Percentiles rank a stretch among this genome's conserved stretches.
Evolutionary conservation across 2,888 invertebrate genomes (phyloP).

Genomic region (Lochmaea crataegi): DNA sequence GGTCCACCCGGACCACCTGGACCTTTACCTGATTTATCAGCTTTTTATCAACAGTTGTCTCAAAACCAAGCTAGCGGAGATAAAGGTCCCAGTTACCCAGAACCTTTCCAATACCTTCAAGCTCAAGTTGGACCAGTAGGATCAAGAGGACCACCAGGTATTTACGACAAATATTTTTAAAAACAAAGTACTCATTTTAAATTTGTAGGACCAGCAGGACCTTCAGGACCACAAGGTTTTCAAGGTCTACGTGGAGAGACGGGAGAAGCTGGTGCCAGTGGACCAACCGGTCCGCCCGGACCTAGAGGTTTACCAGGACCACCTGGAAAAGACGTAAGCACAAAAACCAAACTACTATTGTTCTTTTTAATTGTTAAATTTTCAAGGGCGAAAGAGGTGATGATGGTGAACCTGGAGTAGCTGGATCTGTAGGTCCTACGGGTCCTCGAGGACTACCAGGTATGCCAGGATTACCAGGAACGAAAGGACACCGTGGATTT

Average conservation of each 20-base stretch:
- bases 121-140: slow-evolving; percentile 85
- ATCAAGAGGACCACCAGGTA: slow-evolving; percentile 76
- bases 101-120: slow-evolving; percentile 81
- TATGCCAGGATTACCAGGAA: slow-evolving; percentile 82
- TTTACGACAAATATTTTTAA: neutral
- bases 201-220: slow-evolving; percentile 69
- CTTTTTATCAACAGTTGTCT: slow-evolving; percentile 81
- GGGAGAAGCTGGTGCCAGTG: slow-evolving; percentile 79
- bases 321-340: slow-evolving; percentile 80
- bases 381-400: slow-evolving; percentile 79
- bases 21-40: slow-evolving; percentile 77
- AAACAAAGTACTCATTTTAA: neutral
- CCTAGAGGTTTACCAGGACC: slow-evolving; percentile 76
- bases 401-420: slow-evolving; percentile 83
- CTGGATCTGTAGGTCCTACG: slow-evolving; percentile 77
- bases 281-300: slow-evolving; percentile 70
- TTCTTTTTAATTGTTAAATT: neutral
- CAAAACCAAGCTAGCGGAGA: slow-evolving; percentile 77
- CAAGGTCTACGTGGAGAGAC: slow-evolving; percentile 85
- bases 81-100: slow-evolving; percentile 73
- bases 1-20: slow-evolving; percentile 75
- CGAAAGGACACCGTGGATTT: slow-evolving; percentile 86
- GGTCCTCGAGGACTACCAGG: slow-evolving; percentile 81
- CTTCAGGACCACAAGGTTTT: slow-evolving; percentile 82
- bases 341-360: neutral